Base-by-base conservation (phyloP, 2,888 invertebrate species). In the Hedychridium roseum region DNA sequence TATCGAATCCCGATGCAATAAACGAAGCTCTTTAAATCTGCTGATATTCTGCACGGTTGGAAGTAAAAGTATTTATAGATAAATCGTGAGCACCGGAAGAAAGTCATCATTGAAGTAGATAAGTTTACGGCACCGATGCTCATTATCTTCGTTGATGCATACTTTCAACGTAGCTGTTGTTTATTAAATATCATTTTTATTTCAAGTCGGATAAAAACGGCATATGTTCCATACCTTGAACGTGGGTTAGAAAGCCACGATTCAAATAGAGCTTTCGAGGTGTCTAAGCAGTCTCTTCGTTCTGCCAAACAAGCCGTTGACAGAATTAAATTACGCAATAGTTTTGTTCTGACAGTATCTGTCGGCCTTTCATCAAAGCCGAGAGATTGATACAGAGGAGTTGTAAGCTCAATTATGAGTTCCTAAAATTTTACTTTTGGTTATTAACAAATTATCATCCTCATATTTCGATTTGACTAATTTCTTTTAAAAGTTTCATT, bases 1-100 rank as follows among this genome's bases (percentile, higher is more conserved):
- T 84, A 73, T 5, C 86, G 83, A 5, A 94, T 80, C 1, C 84
- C 90, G 14, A 85, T 85, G 71, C 93, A 93, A 78, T 92, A 93
- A 0, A 92, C 89, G 47, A 85, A 83, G 16, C 82, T 80, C 42
- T 89, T 86, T 40, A 87, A 80, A 70, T 92, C 88, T 27, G 50
- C 37, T 6, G 47, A 39, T 50, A 66, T 34, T 1, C 64, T 62
- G 15, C 5, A 12, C 14, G 17, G 26, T n/a, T n/a, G n/a, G n/a
- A n/a, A n/a, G n/a, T n/a, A n/a, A n/a, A n/a, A n/a, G n/a, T n/a
- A n/a, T n/a, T n/a, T n/a, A n/a, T n/a, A n/a, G n/a, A n/a, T n/a
- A n/a, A n/a, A n/a, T n/a, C n/a, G n/a, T n/a, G n/a, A n/a, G n/a
- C n/a, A n/a, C n/a, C n/a, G n/a, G n/a, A n/a, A n/a, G n/a, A n/a